phyloP scores from a whole-genome alignment of 2,888 invertebrate genomes.

The Nomada flava region DNA sequence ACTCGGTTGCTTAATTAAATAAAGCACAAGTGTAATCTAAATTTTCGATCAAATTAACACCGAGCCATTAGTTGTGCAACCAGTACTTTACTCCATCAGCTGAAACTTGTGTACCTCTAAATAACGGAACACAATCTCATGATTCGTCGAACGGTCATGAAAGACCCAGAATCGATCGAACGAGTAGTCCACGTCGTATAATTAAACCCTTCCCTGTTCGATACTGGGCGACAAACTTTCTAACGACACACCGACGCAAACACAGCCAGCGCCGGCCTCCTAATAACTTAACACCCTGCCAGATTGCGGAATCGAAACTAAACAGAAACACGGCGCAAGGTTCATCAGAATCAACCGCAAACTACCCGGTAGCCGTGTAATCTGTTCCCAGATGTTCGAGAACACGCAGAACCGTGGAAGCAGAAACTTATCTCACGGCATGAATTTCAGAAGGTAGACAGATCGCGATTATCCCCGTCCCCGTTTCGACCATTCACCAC shows the following conservation, averaged over 20 bases:
- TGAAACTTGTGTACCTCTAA: not conserved
- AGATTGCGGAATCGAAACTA: constrained; percentile 7
- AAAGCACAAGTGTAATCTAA: constrained; percentile 12
- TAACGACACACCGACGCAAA: not conserved
- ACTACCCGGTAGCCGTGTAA: constrained; percentile 48
- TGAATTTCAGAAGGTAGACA: constrained; percentile 30
- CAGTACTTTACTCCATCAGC: not conserved
- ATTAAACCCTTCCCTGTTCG: not conserved
- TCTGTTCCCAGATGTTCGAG: constrained; percentile 50
- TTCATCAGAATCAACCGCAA: constrained; percentile 47
- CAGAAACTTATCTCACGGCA: constrained; percentile 52
- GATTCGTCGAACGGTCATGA: too few relatives aligned
- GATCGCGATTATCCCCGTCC: constrained; percentile 26
- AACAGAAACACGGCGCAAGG: constrained; percentile 10
- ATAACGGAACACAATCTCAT: not conserved
- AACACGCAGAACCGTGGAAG: constrained; percentile 6
- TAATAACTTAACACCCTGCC: constrained; percentile 27
- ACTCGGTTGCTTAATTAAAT: constrained; percentile 1
- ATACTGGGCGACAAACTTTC: not conserved
- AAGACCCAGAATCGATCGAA: not conserved
- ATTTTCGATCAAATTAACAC: constrained; percentile 12
- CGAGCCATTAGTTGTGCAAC: constrained; percentile 11
- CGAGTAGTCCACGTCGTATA: not conserved
- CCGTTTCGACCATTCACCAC: not conserved
- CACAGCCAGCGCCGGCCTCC: not conserved